Conservation (phyloP, 1,140 invertebrate species). For the Drosophila lini region DNA sequence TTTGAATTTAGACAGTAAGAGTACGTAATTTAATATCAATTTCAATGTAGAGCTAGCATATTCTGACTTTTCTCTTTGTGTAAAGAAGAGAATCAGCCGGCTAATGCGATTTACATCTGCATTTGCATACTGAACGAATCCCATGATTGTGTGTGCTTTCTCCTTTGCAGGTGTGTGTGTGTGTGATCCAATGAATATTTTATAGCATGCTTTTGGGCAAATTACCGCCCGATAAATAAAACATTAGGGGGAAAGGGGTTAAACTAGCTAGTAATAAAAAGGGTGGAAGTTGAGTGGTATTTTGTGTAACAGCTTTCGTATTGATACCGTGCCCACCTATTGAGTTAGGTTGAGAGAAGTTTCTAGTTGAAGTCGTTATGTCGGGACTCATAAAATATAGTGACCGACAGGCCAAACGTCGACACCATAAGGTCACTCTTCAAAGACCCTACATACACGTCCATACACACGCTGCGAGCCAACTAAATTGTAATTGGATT, state of each 20-base stretch:
- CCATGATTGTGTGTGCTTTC: constrained; percentile 17
- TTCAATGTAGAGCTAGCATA: background rate
- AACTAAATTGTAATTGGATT: constrained; percentile 70
- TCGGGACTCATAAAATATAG: constrained; percentile 18
- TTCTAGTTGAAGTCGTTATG: constrained; percentile 22
- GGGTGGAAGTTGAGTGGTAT: constrained; percentile 7
- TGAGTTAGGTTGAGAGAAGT: constrained; percentile 25
- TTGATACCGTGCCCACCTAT: constrained; percentile 50
- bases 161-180: background rate
- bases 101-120: constrained; percentile 46
- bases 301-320: constrained; percentile 21
- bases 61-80: background rate
- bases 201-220: constrained; percentile 74
- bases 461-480: background rate
- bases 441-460: background rate
- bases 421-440: constrained; percentile 8
- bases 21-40: too few species aligned
- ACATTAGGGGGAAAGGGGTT: constrained; percentile 20
- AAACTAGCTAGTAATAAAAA: constrained; percentile 7
- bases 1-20: background rate
- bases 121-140: constrained; percentile 53
- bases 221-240: constrained; percentile 71
- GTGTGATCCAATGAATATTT: constrained; percentile 65
- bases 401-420: constrained; percentile 8
- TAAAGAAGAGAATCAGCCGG: constrained; percentile 8